Conservation (phyloP, 2,113 vertebrate genomes). For the Serinus canaria region DNA sequence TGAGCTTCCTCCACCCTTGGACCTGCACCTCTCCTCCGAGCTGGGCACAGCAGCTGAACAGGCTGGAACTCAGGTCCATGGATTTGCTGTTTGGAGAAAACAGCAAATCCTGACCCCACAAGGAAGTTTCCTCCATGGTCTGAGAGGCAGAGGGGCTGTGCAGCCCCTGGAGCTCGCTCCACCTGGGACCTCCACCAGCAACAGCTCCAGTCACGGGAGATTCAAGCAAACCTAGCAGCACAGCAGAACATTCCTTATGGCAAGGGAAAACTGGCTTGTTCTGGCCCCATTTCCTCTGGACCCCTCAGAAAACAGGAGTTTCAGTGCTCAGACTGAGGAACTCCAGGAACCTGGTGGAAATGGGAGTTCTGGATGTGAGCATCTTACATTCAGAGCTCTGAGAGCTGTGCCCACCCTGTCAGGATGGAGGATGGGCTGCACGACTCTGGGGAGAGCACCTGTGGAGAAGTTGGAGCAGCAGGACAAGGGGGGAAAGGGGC, state of each 20-base stretch:
- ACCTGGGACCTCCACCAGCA: not conserved
- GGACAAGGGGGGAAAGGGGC: not conserved
- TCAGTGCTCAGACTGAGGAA: not conserved
- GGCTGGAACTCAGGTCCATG: not conserved
- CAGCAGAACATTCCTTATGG: not conserved
- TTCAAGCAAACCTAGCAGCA: not conserved
- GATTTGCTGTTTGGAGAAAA: not conserved
- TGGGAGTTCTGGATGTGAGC: not conserved
- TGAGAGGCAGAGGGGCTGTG: not conserved
- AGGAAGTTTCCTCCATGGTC: not conserved
- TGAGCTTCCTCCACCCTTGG: not conserved
- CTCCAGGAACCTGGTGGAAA: not conserved
- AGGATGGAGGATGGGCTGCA: rapidly evolving
- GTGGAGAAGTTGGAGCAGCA: rapidly evolving
- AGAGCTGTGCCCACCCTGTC: not conserved
- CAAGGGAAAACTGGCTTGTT: not conserved
- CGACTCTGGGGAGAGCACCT: not conserved
- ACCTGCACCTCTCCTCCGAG: rapidly evolving
- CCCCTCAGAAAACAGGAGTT: not conserved
- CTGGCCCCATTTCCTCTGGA: not conserved
- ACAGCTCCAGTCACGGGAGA: rapidly evolving
- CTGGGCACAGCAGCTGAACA: not conserved
- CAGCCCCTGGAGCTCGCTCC: rapidly evolving
- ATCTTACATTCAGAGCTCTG: not conserved
- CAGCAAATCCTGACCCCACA: not conserved